Conservation (phyloP, 2,113 vertebrate genomes). For the Amia ocellicauda region DNA sequence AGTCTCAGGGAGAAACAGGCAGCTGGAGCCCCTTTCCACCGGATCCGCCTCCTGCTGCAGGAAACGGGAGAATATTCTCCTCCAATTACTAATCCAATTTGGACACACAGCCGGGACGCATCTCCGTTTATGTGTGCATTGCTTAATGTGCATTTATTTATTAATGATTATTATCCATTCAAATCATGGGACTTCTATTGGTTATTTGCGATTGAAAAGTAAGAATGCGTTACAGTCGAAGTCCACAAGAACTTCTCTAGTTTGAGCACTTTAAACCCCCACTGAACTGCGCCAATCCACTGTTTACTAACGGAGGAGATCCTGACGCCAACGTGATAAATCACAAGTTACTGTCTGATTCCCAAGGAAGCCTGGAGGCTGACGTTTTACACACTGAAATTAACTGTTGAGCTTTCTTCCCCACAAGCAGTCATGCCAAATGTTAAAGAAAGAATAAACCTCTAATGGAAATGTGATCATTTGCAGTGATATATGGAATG, state of each 20-base stretch:
- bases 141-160: not conserved
- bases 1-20: conserved; percentile 43
- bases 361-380: conserved; percentile 32
- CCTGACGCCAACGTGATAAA: not conserved
- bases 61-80: conserved; percentile 59
- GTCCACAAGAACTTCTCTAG: not conserved
- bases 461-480: too few relatives aligned
- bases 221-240: not conserved
- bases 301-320: not conserved
- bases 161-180: not conserved
- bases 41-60: conserved; percentile 60
- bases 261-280: too few relatives aligned
- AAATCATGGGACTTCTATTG: not conserved
- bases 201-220: not conserved
- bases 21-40: conserved; percentile 54
- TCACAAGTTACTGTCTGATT: conserved; percentile 22
- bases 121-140: not conserved
- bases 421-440: too few relatives aligned
- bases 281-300: not conserved
- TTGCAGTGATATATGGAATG: too few relatives aligned
- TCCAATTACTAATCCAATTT: conserved; percentile 16
- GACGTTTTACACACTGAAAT: not conserved
- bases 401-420: too few relatives aligned
- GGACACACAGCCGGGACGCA: not conserved
- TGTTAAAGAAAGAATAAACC: too few relatives aligned